These are phyloP conservation scores for Telmatochromis sp. DNA, from an alignment of 2,113 vertebrate species.

Conservation along the genomic window DNA sequence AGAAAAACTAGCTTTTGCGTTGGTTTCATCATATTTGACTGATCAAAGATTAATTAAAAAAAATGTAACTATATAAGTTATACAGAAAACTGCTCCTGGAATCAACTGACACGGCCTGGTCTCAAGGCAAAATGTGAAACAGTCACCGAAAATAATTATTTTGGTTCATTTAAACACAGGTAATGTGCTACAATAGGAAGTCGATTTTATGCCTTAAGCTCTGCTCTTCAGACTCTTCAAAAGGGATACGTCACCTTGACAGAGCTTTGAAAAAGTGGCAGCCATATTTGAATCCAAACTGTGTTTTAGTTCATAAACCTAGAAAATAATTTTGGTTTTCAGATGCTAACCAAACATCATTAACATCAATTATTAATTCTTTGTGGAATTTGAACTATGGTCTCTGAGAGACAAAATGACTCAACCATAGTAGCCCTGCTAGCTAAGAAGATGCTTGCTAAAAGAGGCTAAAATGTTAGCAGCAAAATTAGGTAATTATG, in stretches of 20 bases:
- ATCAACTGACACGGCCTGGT: not conserved
- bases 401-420: not conserved
- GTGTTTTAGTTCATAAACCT: not conserved
- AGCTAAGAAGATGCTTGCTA: not conserved
- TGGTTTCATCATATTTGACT: not conserved
- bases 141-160: rapidly evolving
- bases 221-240: not conserved
- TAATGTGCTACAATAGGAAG: not conserved
- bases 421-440: not conserved
- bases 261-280: not conserved
- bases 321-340: not conserved
- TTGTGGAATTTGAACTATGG: not conserved
- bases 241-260: not conserved
- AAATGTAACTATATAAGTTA: not conserved
- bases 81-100: not conserved
- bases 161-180: not conserved
- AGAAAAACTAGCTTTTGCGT: not conserved
- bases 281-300: not conserved
- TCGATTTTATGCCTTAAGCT: not conserved
- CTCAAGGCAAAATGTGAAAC: not conserved
- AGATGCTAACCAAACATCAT: not conserved
- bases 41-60: not conserved
- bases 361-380: not conserved
- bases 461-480: not conserved
- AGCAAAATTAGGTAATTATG: rapidly evolving